Percentiles rank a stretch among this genome's conserved stretches.
phyloP scores from a whole-genome alignment of 2,113 vertebrate genomes.

The Chaenocephalus aceratus region DNA sequence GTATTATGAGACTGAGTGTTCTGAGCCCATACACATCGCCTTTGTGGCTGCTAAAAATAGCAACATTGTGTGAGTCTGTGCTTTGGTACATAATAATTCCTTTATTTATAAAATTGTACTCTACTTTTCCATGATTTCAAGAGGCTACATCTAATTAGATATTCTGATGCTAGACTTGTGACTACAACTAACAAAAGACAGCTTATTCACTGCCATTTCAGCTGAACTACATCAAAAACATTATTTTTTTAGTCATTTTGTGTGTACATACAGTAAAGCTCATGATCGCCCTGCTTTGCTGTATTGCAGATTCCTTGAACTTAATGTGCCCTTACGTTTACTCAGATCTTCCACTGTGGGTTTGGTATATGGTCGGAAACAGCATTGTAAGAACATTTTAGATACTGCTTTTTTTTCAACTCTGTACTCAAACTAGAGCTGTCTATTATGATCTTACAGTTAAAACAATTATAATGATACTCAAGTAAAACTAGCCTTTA shows the following conservation, averaged over 20 bases:
- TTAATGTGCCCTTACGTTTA: not conserved
- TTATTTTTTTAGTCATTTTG: not conserved
- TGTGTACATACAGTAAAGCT: not conserved
- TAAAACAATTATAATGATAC: not conserved
- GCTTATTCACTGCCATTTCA: not conserved
- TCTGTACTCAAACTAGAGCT: not conserved
- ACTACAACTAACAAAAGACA: not conserved
- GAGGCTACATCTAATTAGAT: too few relatives aligned
- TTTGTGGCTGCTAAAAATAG: too few relatives aligned
- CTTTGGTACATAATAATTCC: too few relatives aligned
- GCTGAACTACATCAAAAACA: not conserved
- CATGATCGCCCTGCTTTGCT: not conserved
- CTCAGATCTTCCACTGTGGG: not conserved
- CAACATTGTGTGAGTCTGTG: too few relatives aligned
- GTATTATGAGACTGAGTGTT: too few relatives aligned
- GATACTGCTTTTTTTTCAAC: not conserved
- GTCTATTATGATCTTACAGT: not conserved
- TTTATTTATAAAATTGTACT: too few relatives aligned
- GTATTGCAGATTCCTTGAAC: slow-evolving; percentile 1
- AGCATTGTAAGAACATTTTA: not conserved
- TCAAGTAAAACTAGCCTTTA: not conserved
- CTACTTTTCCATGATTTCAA: not conserved
- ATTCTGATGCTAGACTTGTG: too few relatives aligned
- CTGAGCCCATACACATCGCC: too few relatives aligned
- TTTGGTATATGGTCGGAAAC: not conserved